phyloP scores from a whole-genome alignment of 2,797 vertebrate species.

The Australoheros facetus region DNA sequence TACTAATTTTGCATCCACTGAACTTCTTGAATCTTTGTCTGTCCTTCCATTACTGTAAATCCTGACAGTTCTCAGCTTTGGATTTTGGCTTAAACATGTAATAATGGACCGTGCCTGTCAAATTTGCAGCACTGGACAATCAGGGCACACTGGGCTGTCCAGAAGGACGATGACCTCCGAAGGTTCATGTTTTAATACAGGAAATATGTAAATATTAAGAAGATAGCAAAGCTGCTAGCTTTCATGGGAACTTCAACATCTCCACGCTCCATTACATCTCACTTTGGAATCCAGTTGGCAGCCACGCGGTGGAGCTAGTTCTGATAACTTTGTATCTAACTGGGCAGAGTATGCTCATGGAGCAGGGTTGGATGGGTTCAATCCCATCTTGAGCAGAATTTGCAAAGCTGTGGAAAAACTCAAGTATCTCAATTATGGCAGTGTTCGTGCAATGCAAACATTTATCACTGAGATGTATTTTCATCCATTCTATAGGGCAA shows the following conservation, averaged over 20 bases:
- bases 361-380: background rate
- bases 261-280: too few relatives aligned
- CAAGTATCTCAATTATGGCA: background rate
- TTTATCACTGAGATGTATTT: background rate
- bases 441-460: background rate
- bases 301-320: background rate
- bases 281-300: background rate
- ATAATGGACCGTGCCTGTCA: background rate
- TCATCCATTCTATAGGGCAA: background rate
- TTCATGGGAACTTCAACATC: background rate
- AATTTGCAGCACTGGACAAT: too few relatives aligned
- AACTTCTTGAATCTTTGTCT: background rate
- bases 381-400: background rate
- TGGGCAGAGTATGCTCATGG: background rate
- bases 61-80: background rate
- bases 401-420: background rate
- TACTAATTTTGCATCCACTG: background rate
- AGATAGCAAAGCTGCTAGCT: background rate
- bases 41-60: background rate
- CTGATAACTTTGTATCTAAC: background rate
- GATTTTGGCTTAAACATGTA: background rate
- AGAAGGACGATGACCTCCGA: background rate
- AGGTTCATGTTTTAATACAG: background rate
- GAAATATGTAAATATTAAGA: background rate
- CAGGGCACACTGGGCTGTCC: background rate